Evolutionary conservation across 2,797 vertebrate genomes (phyloP).

Genomic region (Rhinella marina): DNA sequence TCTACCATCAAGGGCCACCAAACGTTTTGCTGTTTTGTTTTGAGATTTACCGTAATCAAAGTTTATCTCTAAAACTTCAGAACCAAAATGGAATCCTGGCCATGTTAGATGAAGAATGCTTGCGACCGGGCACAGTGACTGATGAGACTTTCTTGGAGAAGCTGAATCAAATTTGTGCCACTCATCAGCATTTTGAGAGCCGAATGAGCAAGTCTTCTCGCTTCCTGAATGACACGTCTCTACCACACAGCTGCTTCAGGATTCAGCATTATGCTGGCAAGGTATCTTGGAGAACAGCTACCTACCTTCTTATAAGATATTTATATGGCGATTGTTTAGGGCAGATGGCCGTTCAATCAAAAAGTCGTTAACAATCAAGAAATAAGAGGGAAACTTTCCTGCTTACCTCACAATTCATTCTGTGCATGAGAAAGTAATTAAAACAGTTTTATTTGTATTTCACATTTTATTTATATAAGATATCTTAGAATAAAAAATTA

Average conservation of each 20-base stretch:
- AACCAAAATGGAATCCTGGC: constrained; percentile 96
- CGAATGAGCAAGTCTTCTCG: constrained; percentile 94
- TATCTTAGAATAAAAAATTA: too few species aligned
- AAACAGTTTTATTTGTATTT: too few species aligned
- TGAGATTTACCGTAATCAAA: background rate
- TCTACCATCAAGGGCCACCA: background rate
- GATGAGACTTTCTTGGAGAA: constrained; percentile 97
- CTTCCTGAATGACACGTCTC: constrained; percentile 92
- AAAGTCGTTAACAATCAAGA: background rate
- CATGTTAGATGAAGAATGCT: constrained; percentile 97
- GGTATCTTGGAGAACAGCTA: constrained; percentile 72
- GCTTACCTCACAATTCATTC: background rate
- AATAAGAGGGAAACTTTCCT: background rate
- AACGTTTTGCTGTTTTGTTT: background rate
- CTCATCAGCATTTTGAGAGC: constrained; percentile 97
- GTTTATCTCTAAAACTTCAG: constrained; percentile 70
- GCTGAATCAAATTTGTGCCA: constrained; percentile 93
- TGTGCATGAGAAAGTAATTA: background rate
- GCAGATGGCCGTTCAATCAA: background rate
- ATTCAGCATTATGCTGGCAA: constrained; percentile 98
- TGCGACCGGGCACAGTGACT: constrained; percentile 92
- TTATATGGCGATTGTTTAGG: background rate
- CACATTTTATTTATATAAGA: too few species aligned
- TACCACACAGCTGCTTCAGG: constrained; percentile 97
- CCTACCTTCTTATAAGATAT: background rate